Conservation (phyloP, 2,113 vertebrate species). For the Marmota monax region DNA sequence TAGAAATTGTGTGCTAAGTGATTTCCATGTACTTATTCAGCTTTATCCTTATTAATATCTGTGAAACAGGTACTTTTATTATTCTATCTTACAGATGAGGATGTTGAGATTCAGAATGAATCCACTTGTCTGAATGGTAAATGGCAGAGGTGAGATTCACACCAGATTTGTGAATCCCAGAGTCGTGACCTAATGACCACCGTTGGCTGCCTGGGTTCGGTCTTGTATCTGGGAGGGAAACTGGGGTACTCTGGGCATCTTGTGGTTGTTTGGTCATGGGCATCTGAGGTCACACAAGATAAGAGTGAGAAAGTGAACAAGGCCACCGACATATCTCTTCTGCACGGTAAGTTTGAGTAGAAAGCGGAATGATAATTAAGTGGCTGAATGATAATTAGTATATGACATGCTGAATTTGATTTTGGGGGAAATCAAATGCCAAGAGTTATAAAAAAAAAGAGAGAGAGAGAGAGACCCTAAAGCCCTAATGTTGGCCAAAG, state of each 20-base stretch:
- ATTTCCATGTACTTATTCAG: neutral
- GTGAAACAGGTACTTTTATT: slow-evolving; percentile 4
- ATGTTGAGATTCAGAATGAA: slow-evolving; percentile 38
- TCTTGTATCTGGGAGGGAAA: neutral
- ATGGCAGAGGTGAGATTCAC: neutral
- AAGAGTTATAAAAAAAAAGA: neutral
- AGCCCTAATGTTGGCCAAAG: neutral
- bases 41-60: neutral
- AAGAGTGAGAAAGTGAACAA: neutral
- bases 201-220: neutral
- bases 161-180: neutral
- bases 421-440: slow-evolving; percentile 10
- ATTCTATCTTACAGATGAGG: slow-evolving; percentile 29
- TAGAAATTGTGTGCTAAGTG: neutral
- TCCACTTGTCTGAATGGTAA: neutral
- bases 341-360: neutral
- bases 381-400: neutral
- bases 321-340: neutral
- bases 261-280: neutral
- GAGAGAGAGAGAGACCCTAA: neutral
- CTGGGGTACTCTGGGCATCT: neutral
- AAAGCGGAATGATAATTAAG: slow-evolving; percentile 12
- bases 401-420: neutral
- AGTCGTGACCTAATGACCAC: neutral
- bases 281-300: neutral